phyloP scores from a whole-genome alignment of 2,888 invertebrate genomes.

The Amphipoea oculea region DNA sequence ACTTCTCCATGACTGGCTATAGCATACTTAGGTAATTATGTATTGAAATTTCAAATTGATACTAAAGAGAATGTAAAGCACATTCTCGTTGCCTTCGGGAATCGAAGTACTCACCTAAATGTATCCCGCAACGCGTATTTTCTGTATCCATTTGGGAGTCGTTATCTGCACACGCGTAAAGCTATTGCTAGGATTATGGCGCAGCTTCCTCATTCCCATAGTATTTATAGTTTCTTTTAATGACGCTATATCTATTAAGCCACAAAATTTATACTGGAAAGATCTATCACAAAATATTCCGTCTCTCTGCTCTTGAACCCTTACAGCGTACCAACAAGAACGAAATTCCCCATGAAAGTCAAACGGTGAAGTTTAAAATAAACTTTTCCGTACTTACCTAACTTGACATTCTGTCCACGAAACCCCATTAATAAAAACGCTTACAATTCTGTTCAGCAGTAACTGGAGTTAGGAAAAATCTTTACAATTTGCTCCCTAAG shows the following conservation, averaged over 20 bases:
- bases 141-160: not conserved
- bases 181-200: not conserved
- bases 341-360: conserved; percentile 17
- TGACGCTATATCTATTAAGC: not conserved
- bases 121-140: not conserved
- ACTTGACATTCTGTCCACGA: conserved; percentile 19
- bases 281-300: not conserved
- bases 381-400: conserved; percentile 6
- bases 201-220: not conserved
- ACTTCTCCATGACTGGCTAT: not conserved
- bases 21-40: not conserved
- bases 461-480: conserved; percentile 3
- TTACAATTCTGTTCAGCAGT: conserved; percentile 14
- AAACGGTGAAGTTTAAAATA: conserved; percentile 15
- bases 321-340: not conserved
- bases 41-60: not conserved
- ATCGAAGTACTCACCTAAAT: too few relatives aligned
- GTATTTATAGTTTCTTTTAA: not conserved
- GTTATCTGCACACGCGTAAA: too few relatives aligned
- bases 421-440: conserved; percentile 16
- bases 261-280: not conserved
- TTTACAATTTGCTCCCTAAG: not conserved
- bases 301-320: not conserved
- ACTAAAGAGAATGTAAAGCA: not conserved
- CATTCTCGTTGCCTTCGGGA: not conserved